Base-by-base conservation (phyloP, 2,888 invertebrate genomes). In the Rotaria magnacalcarata region DNA sequence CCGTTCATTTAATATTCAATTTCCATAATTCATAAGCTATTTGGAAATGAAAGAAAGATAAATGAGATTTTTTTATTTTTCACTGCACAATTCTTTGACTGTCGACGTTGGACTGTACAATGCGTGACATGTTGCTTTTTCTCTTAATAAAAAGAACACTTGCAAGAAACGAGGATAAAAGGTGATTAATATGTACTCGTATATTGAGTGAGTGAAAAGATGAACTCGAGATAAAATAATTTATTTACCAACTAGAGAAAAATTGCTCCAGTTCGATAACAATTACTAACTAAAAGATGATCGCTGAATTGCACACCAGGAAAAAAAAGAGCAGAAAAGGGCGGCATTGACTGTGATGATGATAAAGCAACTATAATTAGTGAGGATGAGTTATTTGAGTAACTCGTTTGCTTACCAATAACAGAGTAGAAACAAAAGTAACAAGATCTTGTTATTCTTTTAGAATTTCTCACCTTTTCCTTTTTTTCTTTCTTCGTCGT, bases 391-490 rank as follows among this genome's bases (percentile, higher is more conserved):
- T 41, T 67, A 67, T 34, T 67, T 27, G 11, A 67, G 67, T 67
- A 41, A 34, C 67, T 67, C 67, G 27, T 67, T 67, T 67, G 67
- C 67, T 67, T 67, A 67, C 19, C 67, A 67, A 67, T 67, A 67
- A 67, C 67, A 67, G 67, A 67, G 34, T 19, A 67, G 7, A 67
- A 34, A 67, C 27, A 67, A 67, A 67, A 67, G 67, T 67, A 41
- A 67, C 34, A 34, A 67, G 34, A 67, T 67, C 67, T 34, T 67
- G 14, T 34, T 67, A 67, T 34, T 34, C 34, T 34, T 67, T 34
- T 3, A 14, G 67, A 67, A 67, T 67, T 67, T 67, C 34, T 67
- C 67, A 67, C 67, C 34, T 67, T 67, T 34, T 67, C 34, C 34
- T 14, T 54, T 54, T 19, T 21, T 41, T 14, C 2, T 67, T 67